These are phyloP conservation scores for Coccyzus lansbergi DNA, from an alignment of 2,797 vertebrate species.

Conservation along the genomic window DNA sequence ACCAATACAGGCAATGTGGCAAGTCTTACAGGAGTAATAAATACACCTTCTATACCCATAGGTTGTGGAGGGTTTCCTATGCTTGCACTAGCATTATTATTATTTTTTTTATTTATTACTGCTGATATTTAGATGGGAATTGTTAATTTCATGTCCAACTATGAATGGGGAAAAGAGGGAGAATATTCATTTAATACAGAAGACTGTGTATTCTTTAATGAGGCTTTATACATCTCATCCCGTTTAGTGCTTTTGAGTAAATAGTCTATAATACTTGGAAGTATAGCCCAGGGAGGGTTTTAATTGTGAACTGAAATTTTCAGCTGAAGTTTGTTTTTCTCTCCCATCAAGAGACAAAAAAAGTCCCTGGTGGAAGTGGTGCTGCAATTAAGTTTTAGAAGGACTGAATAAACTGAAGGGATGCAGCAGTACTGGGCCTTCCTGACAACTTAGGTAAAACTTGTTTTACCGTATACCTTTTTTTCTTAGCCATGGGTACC, in stretches of 20 bases:
- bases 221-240: neutral
- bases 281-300: constrained; percentile 3
- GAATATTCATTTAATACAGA: constrained; percentile 40
- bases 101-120: constrained; percentile 18
- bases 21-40: neutral
- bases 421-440: neutral
- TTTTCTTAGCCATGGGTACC: neutral
- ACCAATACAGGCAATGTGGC: neutral
- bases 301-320: constrained; percentile 26
- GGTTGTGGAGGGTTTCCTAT: neutral
- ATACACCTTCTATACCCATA: neutral
- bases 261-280: neutral
- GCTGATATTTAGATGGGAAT: neutral
- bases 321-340: neutral
- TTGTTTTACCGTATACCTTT: neutral
- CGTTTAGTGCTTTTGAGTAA: neutral
- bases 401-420: neutral
- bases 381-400: neutral
- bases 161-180: neutral
- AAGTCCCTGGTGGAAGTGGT: neutral
- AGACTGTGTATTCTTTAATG: constrained; percentile 18
- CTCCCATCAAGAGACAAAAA: neutral
- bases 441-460: neutral
- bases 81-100: neutral
- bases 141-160: constrained; percentile 2